Evolutionary conservation across 2,797 vertebrate genomes (phyloP).

Genomic region (Rhinogobio ventralis): DNA sequence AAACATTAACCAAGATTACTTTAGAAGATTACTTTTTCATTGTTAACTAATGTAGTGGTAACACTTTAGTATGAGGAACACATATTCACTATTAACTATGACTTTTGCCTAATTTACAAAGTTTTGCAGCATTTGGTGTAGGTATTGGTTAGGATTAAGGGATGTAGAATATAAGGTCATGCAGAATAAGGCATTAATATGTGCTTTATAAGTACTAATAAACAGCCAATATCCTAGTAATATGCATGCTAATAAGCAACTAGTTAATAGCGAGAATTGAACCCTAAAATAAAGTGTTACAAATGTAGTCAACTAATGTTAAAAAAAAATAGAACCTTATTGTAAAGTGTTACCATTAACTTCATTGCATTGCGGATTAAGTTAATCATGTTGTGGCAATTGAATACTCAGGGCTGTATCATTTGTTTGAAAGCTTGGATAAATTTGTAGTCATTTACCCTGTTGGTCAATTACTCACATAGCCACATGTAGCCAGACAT

Average conservation of each 20-base stretch:
- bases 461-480: background rate
- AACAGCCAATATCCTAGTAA: no score
- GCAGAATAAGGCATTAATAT: no score
- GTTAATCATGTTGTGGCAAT: background rate
- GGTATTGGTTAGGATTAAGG: no score
- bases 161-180: no score
- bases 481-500: background rate
- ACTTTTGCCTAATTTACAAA: no score
- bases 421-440: constrained; percentile 22
- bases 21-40: background rate
- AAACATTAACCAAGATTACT: background rate
- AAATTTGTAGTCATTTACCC: background rate
- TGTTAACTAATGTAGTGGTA: background rate
- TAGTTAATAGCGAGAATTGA: no score
- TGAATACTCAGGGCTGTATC: constrained; percentile 16
- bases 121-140: no score
- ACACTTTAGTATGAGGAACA: no score
- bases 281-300: no score
- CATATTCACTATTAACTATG: no score
- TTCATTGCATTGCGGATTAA: background rate
- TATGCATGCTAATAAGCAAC: no score
- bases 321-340: background rate
- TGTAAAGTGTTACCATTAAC: background rate
- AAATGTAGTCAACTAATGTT: background rate
- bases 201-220: no score